phyloP scores from a whole-genome alignment of 2,113 vertebrate genomes.

The Macrotis lagotis region DNA sequence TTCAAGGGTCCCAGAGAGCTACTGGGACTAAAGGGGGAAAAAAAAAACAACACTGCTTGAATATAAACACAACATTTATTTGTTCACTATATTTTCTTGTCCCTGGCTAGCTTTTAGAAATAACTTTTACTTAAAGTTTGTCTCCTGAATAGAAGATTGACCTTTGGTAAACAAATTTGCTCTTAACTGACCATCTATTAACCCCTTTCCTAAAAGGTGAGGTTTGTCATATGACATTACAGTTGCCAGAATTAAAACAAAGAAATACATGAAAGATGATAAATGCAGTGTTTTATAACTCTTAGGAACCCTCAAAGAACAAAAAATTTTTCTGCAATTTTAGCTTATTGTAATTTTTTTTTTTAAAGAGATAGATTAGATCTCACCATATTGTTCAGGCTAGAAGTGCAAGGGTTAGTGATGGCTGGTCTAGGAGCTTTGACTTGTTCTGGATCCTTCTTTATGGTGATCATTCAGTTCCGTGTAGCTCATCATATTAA shows the following conservation, averaged over 20 bases:
- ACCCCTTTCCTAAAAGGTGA: background rate
- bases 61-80: background rate
- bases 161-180: background rate
- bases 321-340: background rate
- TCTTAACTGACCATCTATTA: background rate
- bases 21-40: background rate
- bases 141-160: background rate
- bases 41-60: background rate
- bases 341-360: background rate
- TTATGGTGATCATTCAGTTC: background rate
- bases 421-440: background rate
- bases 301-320: background rate
- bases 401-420: background rate
- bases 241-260: background rate
- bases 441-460: background rate
- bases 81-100: background rate
- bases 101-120: background rate
- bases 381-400: background rate
- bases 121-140: background rate
- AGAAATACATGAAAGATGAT: background rate
- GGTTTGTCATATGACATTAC: background rate
- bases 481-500: background rate
- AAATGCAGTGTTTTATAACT: background rate
- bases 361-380: background rate
- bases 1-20: background rate